phyloP scores from a whole-genome alignment of 2,797 vertebrate species.

The Sebastes alutus region DNA sequence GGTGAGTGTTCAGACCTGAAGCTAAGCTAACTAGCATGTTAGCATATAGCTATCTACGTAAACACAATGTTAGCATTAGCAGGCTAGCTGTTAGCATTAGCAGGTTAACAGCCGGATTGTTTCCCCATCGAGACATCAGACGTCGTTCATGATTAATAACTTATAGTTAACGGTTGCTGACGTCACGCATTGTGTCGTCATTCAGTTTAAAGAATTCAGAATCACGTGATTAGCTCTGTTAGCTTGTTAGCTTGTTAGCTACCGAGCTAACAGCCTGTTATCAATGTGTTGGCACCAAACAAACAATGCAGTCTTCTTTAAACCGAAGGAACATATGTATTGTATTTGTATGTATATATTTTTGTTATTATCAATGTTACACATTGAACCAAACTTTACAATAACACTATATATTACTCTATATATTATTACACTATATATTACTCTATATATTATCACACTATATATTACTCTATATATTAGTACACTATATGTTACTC shows the following conservation, averaged over 20 bases:
- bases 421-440: no score
- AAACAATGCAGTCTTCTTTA: no score
- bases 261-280: neutral
- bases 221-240: neutral
- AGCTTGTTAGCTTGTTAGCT: neutral
- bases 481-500: no score
- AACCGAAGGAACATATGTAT: no score
- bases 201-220: neutral
- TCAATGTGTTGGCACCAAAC: neutral
- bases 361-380: no score
- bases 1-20: slow-evolving; percentile 23
- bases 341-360: no score
- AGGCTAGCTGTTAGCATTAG: neutral
- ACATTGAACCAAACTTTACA: no score
- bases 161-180: neutral
- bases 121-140: fast-evolving
- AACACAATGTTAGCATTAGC: neutral
- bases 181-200: neutral
- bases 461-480: no score
- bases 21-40: slow-evolving; percentile 16
- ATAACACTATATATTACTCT: no score
- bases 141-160: neutral
- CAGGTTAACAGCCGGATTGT: neutral
- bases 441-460: no score
- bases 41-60: neutral